Base-by-base conservation (phyloP, 2,888 invertebrate species). In the Brenthis hecate region DNA sequence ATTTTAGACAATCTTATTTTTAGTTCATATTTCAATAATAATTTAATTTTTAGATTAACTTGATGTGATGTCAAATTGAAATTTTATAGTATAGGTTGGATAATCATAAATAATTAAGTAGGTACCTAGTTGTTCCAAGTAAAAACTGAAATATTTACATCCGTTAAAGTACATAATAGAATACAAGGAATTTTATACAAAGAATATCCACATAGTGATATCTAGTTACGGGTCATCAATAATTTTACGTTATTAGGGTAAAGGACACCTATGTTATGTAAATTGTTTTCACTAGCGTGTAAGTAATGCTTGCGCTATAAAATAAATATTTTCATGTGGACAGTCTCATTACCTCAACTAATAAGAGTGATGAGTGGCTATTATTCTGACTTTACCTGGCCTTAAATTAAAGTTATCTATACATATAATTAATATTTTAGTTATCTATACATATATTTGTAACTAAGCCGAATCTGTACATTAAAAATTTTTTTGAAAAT, bases 141-240 rank as follows among this genome's bases (percentile, higher is more conserved):
- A 28, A 28, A 28, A 43, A 43, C 36, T 43, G 11, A 36, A 36
- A 43, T 43, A 43, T 43, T 2, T 43, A 8, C 11, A 43, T 43
- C 1, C 3, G 6, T 6, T 36, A 8, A 0, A 8, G 6, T 36
- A 8, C 6, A 6, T 8, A 6, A 36, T 43, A 43, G 11, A 43
- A 43, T 8, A 43, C 1, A 8, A 43, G 11, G 36, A 11, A 11
- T 43, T 43, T 43, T 11, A 8, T 43, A 43, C 6, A 14, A 51
- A 72, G 57, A 70, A 62, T 69, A 61, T 83, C 84, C 80, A 81
- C 58, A 68, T 54, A 76, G 71, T 69, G 68, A 72, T 14, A 36
- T 58, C 66, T 3, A 74, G 75, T 13, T 60, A 47, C 36, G 60
- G 43, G 11, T 53, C 64, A 69, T 71, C 69, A 67, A 66, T 71